Evolutionary conservation across 2,113 vertebrate species (phyloP).

Genomic region (Xiphorhynchus elegans): DNA sequence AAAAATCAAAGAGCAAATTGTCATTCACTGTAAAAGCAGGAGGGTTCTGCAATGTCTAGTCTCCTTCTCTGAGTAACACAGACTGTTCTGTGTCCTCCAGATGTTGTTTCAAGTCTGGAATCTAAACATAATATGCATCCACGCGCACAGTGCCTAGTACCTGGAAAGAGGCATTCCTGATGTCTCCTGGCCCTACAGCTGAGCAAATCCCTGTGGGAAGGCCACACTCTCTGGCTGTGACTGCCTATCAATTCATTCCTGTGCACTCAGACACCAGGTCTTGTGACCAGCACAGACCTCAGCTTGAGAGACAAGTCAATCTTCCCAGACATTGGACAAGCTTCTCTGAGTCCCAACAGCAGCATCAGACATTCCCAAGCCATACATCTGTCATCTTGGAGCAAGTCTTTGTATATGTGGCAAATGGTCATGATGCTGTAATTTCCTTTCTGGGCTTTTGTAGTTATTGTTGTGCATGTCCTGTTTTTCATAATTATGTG

Average conservation of each 20-base stretch:
- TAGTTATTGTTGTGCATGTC: neutral
- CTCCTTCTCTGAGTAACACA: neutral
- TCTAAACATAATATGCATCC: accelerated
- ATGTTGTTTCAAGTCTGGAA: neutral
- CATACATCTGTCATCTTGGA: neutral
- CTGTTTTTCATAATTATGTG: neutral
- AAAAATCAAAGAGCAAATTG: neutral
- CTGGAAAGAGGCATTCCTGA: accelerated
- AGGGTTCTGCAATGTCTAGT: neutral
- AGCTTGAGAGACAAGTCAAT: accelerated
- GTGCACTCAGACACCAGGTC: neutral
- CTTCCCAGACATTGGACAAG: neutral
- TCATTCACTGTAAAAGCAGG: neutral
- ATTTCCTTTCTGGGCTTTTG: neutral
- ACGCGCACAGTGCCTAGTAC: accelerated
- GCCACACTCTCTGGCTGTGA: accelerated
- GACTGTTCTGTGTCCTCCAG: neutral
- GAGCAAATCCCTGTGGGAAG: accelerated
- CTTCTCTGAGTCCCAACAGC: accelerated
- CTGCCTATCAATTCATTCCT: accelerated
- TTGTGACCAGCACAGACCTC: neutral
- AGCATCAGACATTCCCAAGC: neutral
- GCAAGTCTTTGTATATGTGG: neutral
- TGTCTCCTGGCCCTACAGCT: too few species aligned
- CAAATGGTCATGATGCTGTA: accelerated